phyloP scores from a whole-genome alignment of 2,113 vertebrate genomes.

The Dicentrarchus labrax region DNA sequence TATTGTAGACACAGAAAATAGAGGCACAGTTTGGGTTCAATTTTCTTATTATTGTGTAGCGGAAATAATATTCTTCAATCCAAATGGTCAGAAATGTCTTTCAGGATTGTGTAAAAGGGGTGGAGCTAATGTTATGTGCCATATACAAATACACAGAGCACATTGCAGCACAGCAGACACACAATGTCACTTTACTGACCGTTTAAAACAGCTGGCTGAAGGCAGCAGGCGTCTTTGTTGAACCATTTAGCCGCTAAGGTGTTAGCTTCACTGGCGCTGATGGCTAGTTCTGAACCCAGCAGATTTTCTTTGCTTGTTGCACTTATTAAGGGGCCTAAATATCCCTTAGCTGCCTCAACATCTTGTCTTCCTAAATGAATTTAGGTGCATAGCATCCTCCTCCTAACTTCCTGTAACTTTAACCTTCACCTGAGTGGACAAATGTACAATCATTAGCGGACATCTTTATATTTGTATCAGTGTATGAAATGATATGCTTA shows the following conservation, averaged over 20 bases:
- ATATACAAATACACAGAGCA: background rate
- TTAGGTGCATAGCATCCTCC: fast-evolving
- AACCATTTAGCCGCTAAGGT: background rate
- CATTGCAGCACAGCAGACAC: background rate
- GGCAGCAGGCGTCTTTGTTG: too few species aligned
- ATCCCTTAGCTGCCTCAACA: background rate
- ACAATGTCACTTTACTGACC: background rate
- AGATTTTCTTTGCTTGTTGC: background rate
- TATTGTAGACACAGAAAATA: background rate
- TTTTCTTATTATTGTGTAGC: background rate
- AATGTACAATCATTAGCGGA: background rate
- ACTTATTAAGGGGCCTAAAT: background rate
- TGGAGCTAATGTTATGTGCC: background rate
- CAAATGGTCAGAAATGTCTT: too few species aligned
- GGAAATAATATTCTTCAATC: background rate
- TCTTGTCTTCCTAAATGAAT: background rate
- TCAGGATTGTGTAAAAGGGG: too few species aligned
- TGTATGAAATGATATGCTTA: background rate
- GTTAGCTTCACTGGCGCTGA: background rate
- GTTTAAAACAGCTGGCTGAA: background rate
- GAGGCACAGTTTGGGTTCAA: background rate
- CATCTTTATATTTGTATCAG: background rate
- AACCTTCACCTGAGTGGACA: background rate
- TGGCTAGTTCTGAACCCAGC: background rate
- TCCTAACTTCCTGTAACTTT: background rate